Conservation (phyloP, 1,140 invertebrate species). For the Drosophila suzukii region DNA sequence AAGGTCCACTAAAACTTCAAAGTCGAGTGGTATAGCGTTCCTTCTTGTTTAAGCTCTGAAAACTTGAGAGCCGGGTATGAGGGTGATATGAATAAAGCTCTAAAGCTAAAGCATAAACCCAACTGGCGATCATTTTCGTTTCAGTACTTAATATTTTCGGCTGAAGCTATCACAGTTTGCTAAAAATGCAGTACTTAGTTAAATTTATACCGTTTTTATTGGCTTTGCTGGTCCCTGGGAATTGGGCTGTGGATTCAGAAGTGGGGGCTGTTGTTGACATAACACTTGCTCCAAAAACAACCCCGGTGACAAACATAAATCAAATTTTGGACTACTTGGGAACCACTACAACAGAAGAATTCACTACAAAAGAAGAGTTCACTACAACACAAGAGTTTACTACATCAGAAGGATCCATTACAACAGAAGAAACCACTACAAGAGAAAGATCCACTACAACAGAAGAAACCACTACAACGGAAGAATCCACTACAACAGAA, state of each 20-base stretch:
- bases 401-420: no score
- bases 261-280: no score
- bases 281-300: neutral
- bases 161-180: slow-evolving; percentile 33
- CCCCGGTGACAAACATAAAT: neutral
- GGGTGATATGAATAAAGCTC: slow-evolving; percentile 1
- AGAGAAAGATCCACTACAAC: no score
- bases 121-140: slow-evolving; percentile 40
- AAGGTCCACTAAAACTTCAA: no score
- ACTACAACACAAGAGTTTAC: neutral
- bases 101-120: slow-evolving; percentile 15
- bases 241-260: slow-evolving; percentile 29
- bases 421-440: no score
- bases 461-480: no score
- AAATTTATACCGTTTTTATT: slow-evolving; percentile 6
- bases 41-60: slow-evolving; percentile 37
- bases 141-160: slow-evolving; percentile 27
- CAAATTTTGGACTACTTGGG: no score
- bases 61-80: slow-evolving; percentile 4
- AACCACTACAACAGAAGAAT: no score
- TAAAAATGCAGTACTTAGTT: slow-evolving; percentile 32
- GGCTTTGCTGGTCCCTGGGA: slow-evolving; percentile 7
- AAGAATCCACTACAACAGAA: no score
- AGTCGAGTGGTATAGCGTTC: no score
- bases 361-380: neutral